Evolutionary conservation across 2,797 vertebrate genomes (phyloP).

Genomic region (Galaxias olidus): DNA sequence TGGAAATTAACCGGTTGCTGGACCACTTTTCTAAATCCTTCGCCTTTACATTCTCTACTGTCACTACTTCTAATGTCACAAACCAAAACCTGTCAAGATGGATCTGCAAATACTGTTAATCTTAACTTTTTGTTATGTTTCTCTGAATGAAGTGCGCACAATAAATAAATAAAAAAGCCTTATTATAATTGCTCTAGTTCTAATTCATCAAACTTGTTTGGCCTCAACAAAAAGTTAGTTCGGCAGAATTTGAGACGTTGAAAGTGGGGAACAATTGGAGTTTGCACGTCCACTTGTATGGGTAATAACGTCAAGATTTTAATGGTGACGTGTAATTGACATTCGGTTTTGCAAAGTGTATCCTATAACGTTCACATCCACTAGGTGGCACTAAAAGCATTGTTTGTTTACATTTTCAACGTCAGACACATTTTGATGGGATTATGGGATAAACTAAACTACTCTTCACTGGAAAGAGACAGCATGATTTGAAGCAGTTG

Average conservation of each 20-base stretch:
- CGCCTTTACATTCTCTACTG: too few relatives aligned
- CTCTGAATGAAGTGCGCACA: slow-evolving; percentile 47
- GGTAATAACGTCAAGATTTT: slow-evolving; percentile 27
- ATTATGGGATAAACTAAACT: slow-evolving; percentile 37
- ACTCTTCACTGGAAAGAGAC: slow-evolving; percentile 45
- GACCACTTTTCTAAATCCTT: slow-evolving; percentile 9
- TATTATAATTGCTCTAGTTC: slow-evolving; percentile 62
- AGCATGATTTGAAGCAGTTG: slow-evolving; percentile 38
- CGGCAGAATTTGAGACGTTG: slow-evolving; percentile 24
- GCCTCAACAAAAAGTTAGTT: slow-evolving; percentile 33
- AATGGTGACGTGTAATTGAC: slow-evolving; percentile 31
- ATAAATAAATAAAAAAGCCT: slow-evolving; percentile 68
- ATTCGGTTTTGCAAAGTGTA: slow-evolving; percentile 44
- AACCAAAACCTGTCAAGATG: slow-evolving; percentile 14
- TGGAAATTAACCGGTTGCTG: too few relatives aligned
- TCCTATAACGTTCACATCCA: slow-evolving; percentile 47
- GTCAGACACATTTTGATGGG: slow-evolving; percentile 36
- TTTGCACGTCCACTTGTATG: slow-evolving; percentile 33
- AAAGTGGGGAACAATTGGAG: slow-evolving; percentile 23
- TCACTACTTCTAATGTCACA: neutral
- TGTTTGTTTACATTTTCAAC: slow-evolving; percentile 59
- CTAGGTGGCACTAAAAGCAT: slow-evolving; percentile 53
- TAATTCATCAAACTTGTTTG: slow-evolving; percentile 34
- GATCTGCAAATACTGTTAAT: slow-evolving; percentile 22
- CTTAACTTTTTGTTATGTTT: slow-evolving; percentile 31